Conservation (phyloP, 64 coral and sea anemone genomes). For the Catalaphyllia jardinei region DNA sequence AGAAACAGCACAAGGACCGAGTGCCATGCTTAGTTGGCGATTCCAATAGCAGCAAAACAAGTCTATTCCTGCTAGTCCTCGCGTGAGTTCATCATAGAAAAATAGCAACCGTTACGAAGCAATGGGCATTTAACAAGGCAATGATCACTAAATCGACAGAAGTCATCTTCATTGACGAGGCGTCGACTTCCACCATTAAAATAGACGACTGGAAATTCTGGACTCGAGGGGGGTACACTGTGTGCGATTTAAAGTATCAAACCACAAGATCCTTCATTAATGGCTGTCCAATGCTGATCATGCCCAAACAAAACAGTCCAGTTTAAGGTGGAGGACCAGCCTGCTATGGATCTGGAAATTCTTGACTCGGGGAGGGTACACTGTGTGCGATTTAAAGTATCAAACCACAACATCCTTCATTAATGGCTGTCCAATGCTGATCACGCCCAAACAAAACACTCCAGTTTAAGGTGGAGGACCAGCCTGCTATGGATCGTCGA, state of each 20-base stretch:
- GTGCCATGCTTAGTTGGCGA: conserved; percentile 32
- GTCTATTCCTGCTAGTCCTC: conserved; percentile 25
- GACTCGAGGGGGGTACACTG: conserved; percentile 40
- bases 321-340: conserved; percentile 19
- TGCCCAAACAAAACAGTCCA: conserved; percentile 1
- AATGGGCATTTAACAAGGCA: conserved; percentile 36
- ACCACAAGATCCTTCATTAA: conserved; percentile 39
- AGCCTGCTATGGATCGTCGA: conserved; percentile 9
- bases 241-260: conserved; percentile 32
- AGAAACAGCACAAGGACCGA: background rate
- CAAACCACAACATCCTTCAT: conserved; percentile 37
- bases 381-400: conserved; percentile 24
- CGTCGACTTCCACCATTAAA: background rate
- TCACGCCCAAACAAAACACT: conserved; percentile 23
- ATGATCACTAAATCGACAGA: conserved; percentile 28
- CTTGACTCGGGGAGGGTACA: conserved; percentile 43
- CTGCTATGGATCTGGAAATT: conserved; percentile 41
- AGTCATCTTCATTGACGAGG: conserved; percentile 19
- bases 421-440: conserved; percentile 42
- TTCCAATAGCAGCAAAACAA: conserved; percentile 47
- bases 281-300: conserved; percentile 43
- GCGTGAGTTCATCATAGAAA: conserved; percentile 1
- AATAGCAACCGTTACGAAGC: conserved; percentile 43
- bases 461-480: conserved; percentile 7
- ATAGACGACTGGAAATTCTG: conserved; percentile 31